Percentiles rank a stretch among this genome's conserved stretches.
Evolutionary conservation across 2,797 vertebrate species (phyloP).

Genomic region (Sitta carolinensis): DNA sequence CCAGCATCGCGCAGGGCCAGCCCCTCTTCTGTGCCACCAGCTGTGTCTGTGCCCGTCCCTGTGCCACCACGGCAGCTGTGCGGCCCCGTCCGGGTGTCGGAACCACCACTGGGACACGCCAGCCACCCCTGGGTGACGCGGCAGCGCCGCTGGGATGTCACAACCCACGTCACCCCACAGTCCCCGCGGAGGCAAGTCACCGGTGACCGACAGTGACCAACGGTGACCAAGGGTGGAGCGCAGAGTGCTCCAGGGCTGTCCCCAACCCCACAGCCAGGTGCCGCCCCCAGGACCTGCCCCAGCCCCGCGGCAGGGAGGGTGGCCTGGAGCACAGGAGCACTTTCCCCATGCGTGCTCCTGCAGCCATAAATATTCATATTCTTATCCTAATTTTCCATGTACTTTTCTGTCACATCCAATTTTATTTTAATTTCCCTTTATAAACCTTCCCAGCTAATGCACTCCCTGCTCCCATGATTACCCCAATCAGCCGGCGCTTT

Average conservation of each 20-base stretch:
- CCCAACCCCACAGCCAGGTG: background rate
- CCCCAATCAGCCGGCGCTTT: constrained; percentile 69
- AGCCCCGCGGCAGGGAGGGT: background rate
- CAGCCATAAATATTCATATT: constrained; percentile 73
- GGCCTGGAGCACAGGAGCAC: background rate
- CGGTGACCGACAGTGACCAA: fast-evolving
- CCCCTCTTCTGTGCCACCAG: background rate
- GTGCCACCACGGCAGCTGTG: fast-evolving
- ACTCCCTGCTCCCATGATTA: constrained; percentile 70
- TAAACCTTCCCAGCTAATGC: constrained; percentile 70
- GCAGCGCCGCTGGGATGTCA: fast-evolving
- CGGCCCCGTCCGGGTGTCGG: fast-evolving
- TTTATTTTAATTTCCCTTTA: constrained; percentile 74
- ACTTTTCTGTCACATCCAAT: constrained; percentile 75
- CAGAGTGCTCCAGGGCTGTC: background rate
- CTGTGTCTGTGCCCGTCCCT: fast-evolving
- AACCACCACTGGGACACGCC: fast-evolving
- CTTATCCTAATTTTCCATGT: constrained; percentile 68
- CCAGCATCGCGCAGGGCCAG: fast-evolving
- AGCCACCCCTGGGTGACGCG: fast-evolving
- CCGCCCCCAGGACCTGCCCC: background rate
- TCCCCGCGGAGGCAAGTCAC: fast-evolving
- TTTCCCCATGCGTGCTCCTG: background rate
- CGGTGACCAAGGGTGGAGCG: background rate
- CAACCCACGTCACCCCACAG: no score